A percentile compares a stretch with the other conserved stretches of the same genome.
Evolutionary conservation across 2,888 invertebrate species (phyloP).

Genomic region (Uropetala carovei): DNA sequence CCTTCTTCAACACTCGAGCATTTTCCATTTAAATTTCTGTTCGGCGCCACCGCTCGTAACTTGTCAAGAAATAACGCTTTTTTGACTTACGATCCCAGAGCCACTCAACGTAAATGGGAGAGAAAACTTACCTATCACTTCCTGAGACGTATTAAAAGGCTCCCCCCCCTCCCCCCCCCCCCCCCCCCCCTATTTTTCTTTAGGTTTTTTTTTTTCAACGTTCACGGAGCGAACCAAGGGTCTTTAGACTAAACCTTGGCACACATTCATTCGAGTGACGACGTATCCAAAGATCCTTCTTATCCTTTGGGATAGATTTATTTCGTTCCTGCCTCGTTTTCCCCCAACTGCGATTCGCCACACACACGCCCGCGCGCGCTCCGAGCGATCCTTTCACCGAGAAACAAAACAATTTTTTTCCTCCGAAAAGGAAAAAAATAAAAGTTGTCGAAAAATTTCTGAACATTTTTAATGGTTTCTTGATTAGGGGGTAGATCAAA

Average conservation of each 20-base stretch:
- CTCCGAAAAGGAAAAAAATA: not conserved
- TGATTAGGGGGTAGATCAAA: not conserved
- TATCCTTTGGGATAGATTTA: not conserved
- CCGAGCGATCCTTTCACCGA: not conserved
- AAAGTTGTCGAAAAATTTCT: not conserved
- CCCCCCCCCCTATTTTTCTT: too few relatives aligned
- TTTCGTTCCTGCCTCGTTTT: not conserved
- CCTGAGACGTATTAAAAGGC: too few relatives aligned
- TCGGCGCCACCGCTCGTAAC: too few relatives aligned
- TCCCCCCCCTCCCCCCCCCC: too few relatives aligned
- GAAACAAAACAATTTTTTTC: conserved; percentile 1
- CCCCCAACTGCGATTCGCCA: not conserved
- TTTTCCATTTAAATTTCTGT: too few relatives aligned
- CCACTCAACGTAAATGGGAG: too few relatives aligned
- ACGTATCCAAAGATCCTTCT: not conserved
- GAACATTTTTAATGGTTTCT: not conserved
- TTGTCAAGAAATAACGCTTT: too few relatives aligned
- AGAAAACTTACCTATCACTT: too few relatives aligned
- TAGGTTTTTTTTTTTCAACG: too few relatives aligned
- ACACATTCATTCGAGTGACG: not conserved
- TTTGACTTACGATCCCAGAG: too few relatives aligned
- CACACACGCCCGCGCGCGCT: too few relatives aligned
- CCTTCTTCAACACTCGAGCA: too few relatives aligned
- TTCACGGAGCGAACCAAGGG: not conserved
- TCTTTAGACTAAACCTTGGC: not conserved